Base-by-base conservation (phyloP, 2,888 invertebrate species). In the Yponomeuta sedellus region DNA sequence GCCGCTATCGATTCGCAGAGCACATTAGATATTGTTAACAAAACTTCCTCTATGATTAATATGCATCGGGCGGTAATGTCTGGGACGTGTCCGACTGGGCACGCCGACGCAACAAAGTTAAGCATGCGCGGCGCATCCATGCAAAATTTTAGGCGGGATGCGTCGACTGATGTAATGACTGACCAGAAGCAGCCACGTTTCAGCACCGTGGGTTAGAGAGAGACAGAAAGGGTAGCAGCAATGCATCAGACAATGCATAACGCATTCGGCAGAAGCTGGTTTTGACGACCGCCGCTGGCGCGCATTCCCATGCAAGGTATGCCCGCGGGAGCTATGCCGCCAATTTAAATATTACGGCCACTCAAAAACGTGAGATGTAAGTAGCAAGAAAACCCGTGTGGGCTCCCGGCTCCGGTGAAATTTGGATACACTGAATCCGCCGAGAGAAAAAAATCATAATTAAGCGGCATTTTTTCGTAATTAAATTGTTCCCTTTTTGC, bases 131-230 rank as follows among this genome's bases (percentile, higher is more conserved):
- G 82, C 89, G 85, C 89, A 88, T 89, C 82, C 85, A 87, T 89
- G 90, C 90, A 86, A 88, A 91, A 90, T 90, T 90, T 90, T 89
- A 88, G 90, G 89, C 85, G 86, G 90, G 88, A 90, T 89, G 89
- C 89, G 88, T 82, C 86, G 79, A 79, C 77, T 80, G 80, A 83
- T 81, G 81, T 83, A 83, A 86, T 79, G 74, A 73, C 75, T 25
- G 76, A 75, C 78, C 83, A 85, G 85, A 85, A 85, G 84, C 77
- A 76, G 77, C 74, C 76, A 79, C 78, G 81, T 84, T 86, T 69
- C 75, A 71, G 73, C 71, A 73, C 77, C 72, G 71, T 76, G 73
- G 69, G 88, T 82, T 82, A 86, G 88, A 89, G 82, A 86, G 82
- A 83, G 87, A 88, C 76, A 77, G 79, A 77, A 74, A 74, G 71